Percentiles rank a stretch among this genome's conserved stretches.
Conservation (phyloP, 1,140 invertebrate species). For the Tigriopus japonicus region DNA sequence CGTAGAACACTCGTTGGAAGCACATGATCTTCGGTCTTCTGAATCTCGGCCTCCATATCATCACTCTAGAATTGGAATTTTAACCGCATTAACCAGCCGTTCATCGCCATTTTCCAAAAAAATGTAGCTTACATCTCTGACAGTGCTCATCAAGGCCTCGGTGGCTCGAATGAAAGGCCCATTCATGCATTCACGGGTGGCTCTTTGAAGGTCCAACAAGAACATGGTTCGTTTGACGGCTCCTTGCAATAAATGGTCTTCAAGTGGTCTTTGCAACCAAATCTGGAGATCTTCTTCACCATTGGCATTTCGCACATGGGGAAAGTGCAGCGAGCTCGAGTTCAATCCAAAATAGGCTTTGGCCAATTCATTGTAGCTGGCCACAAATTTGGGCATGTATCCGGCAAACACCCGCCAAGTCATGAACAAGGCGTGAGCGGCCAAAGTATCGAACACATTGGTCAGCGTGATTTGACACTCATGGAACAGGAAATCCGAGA, state of each 20-base stretch:
- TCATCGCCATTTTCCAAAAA: no score
- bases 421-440: background rate
- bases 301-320: background rate
- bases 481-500: constrained; percentile 1
- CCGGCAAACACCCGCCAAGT: constrained; percentile 1
- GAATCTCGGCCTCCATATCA: no score
- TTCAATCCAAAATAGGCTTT: background rate
- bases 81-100: no score
- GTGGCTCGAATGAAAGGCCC: background rate
- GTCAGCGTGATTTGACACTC: background rate
- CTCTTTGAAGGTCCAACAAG: background rate
- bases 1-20: no score
- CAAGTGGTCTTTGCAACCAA: background rate
- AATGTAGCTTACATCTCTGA: constrained; percentile 2
- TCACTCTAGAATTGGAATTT: no score
- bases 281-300: background rate
- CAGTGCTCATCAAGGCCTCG: background rate
- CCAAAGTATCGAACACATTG: constrained; percentile 6
- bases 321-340: background rate
- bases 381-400: background rate
- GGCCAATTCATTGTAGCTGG: background rate
- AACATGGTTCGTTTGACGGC: background rate
- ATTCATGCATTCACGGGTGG: background rate
- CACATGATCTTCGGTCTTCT: no score
- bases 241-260: background rate